phyloP scores from a whole-genome alignment of 64 coral and sea anemone genomes.

The Pocillopora verrucosa region DNA sequence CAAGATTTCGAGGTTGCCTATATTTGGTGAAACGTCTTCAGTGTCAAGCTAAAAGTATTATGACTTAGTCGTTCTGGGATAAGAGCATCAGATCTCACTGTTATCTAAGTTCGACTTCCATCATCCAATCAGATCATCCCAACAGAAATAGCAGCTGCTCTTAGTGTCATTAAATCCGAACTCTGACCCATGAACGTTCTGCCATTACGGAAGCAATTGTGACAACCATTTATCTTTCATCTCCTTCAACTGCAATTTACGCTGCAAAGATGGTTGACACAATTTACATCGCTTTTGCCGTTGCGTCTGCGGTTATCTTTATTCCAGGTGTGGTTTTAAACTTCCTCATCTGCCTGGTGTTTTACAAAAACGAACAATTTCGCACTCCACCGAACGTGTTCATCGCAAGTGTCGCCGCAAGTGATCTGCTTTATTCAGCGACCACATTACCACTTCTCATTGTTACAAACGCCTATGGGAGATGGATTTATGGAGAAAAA shows the following conservation, averaged over 20 bases:
- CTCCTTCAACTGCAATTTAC: not conserved
- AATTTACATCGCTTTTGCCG: not conserved
- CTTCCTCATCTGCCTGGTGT: not conserved
- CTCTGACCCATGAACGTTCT: too few species aligned
- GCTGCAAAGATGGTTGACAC: not conserved
- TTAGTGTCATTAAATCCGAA: too few species aligned
- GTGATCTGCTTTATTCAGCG: not conserved
- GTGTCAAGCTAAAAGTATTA: too few species aligned
- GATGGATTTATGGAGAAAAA: not conserved
- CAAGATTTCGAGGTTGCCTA: too few species aligned
- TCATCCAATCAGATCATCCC: too few species aligned
- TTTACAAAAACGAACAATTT: slow-evolving; percentile 1
- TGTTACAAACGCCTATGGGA: not conserved
- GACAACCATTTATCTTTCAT: too few species aligned
- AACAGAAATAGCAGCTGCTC: too few species aligned
- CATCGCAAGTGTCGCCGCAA: not conserved
- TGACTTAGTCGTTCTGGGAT: too few species aligned
- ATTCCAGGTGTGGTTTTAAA: not conserved
- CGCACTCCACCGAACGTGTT: not conserved
- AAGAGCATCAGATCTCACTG: too few species aligned
- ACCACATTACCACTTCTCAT: not conserved
- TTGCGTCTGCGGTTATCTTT: not conserved
- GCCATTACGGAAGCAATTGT: too few species aligned
- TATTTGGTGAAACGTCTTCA: too few species aligned
- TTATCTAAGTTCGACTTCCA: too few species aligned